A percentile compares a stretch with the other conserved stretches of the same genome.
Evolutionary conservation across 2,888 invertebrate species (phyloP).

Genomic region (Agonopterix heracliana): DNA sequence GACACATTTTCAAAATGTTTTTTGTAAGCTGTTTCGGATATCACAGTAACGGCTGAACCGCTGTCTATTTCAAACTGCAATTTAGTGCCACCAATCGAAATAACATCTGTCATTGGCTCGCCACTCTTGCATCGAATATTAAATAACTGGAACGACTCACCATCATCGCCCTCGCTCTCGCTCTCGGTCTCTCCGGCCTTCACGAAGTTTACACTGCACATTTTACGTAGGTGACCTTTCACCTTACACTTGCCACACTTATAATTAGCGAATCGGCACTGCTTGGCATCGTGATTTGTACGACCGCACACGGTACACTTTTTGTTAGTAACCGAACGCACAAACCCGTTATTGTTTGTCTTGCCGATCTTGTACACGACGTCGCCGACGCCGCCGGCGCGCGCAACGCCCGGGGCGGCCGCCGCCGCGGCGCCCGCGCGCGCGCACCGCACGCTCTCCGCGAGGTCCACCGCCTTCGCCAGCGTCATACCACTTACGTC

Average conservation of each 20-base stretch:
- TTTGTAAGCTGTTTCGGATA: slow-evolving; percentile 11
- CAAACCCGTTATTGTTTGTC: neutral
- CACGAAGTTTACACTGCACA: slow-evolving; percentile 5
- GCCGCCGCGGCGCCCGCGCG: neutral
- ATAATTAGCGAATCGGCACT: neutral
- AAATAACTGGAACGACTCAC: slow-evolving; percentile 1
- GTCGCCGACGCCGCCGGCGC: neutral
- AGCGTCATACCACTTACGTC: slow-evolving; percentile 4
- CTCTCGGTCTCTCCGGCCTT: too few relatives aligned
- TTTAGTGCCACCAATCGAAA: neutral
- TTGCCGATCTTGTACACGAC: neutral
- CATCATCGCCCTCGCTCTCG: neutral
- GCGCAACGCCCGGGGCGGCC: neutral
- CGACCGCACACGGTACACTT: neutral
- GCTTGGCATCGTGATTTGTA: neutral
- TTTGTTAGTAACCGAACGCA: neutral
- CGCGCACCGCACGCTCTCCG: too few relatives aligned
- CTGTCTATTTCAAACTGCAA: slow-evolving; percentile 14
- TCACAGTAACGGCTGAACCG: slow-evolving; percentile 17
- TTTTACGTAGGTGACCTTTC: neutral
- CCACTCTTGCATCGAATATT: slow-evolving; percentile 8
- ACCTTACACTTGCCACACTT: neutral
- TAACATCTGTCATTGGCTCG: slow-evolving; percentile 8
- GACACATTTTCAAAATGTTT: slow-evolving; percentile 13
- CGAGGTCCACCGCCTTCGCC: slow-evolving; percentile 3